Percentiles rank a stretch among this genome's conserved stretches.
Conservation (phyloP, 1,140 invertebrate genomes). For the Euwallacea similis region DNA sequence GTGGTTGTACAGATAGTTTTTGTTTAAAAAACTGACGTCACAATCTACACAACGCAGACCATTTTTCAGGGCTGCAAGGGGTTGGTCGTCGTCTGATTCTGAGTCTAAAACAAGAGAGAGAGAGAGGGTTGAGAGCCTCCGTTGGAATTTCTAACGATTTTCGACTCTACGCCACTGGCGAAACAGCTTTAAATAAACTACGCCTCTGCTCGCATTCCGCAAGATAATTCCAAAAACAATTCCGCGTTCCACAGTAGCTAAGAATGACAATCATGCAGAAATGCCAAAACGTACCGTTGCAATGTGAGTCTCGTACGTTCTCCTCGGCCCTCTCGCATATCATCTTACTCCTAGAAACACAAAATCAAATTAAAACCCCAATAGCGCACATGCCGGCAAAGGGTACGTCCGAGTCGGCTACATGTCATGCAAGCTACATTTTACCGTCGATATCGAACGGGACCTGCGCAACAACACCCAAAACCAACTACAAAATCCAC, state of each 20-base stretch:
- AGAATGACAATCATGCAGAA: not conserved
- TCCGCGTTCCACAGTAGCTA: not conserved
- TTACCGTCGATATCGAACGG: not conserved
- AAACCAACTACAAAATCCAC: not conserved
- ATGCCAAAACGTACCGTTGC: not conserved
- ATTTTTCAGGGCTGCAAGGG: not conserved
- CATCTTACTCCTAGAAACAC: conserved; percentile 2
- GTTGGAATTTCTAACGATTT: no score
- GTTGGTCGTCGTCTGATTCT: not conserved
- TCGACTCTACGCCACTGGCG: no score
- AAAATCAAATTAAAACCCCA: not conserved
- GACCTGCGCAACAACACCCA: not conserved
- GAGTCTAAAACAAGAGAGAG: not conserved
- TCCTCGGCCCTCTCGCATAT: not conserved
- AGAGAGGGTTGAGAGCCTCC: not conserved
- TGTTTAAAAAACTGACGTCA: conserved; percentile 44
- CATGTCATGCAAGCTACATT: not conserved
- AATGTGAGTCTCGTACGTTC: not conserved
- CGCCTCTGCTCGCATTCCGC: not conserved
- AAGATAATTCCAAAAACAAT: not conserved
- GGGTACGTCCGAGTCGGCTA: not conserved
- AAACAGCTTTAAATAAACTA: not conserved
- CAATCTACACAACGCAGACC: conserved; percentile 46
- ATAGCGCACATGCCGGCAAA: not conserved
- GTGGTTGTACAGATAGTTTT: conserved; percentile 46